These are phyloP conservation scores for Romanogobio albipinnatus DNA, from an alignment of 2,113 vertebrate genomes.

Conservation along the genomic window DNA sequence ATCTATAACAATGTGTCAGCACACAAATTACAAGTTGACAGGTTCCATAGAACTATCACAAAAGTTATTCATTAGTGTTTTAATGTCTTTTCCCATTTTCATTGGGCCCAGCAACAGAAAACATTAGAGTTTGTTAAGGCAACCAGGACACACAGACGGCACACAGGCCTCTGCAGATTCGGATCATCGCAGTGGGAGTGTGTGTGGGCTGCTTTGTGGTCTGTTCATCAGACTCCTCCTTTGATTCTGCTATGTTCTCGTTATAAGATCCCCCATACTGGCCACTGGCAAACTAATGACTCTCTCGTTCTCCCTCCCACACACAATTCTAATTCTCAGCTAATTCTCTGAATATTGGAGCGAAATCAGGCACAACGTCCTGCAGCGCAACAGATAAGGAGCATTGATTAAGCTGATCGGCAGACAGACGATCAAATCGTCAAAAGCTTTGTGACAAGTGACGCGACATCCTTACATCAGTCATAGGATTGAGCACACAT, in stretches of 20 bases:
- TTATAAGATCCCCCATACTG: conserved; percentile 37
- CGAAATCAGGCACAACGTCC: neutral
- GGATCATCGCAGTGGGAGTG: conserved; percentile 26
- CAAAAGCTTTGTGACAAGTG: conserved; percentile 1
- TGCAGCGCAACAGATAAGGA: neutral
- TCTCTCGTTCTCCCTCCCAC: neutral
- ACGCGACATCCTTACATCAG: neutral
- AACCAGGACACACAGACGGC: conserved; percentile 2
- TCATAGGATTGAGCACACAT: neutral
- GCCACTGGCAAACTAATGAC: conserved; percentile 31
- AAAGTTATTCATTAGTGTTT: neutral
- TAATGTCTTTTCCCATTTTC: neutral
- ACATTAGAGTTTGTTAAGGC: conserved; percentile 18
- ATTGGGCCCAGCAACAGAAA: neutral
- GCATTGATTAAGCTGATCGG: neutral
- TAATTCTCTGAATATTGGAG: conserved; percentile 7
- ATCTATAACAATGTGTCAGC: conserved; percentile 25
- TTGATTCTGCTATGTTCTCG: conserved; percentile 45
- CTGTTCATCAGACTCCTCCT: conserved; percentile 36
- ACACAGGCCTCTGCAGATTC: neutral
- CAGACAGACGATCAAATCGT: neutral
- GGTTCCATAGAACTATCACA: neutral
- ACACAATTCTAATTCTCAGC: neutral
- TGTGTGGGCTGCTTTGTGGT: conserved; percentile 35
- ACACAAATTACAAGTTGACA: neutral